These are phyloP conservation scores for Colletes gigas DNA, from an alignment of 1,140 invertebrate species.

Conservation along the genomic window DNA sequence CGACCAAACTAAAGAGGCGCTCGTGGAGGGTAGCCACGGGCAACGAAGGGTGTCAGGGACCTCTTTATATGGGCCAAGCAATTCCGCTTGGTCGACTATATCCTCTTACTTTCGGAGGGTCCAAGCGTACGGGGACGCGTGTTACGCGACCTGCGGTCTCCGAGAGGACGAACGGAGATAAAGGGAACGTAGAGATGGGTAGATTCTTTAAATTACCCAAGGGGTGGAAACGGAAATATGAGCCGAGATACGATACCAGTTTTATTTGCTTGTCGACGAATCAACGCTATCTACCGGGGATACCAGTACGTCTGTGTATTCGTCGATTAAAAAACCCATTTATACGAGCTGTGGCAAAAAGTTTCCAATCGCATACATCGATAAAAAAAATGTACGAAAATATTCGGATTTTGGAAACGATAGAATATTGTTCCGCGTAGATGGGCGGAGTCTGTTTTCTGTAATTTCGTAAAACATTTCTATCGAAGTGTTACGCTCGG, in stretches of 20 bases:
- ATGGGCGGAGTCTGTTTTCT: too few species aligned
- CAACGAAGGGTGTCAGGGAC: constrained; percentile 21
- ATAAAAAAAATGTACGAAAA: too few species aligned
- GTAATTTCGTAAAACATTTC: too few species aligned
- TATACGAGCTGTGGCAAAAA: not conserved
- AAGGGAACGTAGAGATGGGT: not conserved
- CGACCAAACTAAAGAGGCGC: not conserved
- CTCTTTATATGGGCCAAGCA: constrained; percentile 45
- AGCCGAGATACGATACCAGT: not conserved
- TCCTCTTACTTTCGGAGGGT: constrained; percentile 3
- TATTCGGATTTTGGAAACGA: too few species aligned
- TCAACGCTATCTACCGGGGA: not conserved
- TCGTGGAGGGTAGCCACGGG: not conserved
- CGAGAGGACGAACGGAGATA: not conserved
- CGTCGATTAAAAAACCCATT: not conserved
- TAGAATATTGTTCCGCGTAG: too few species aligned
- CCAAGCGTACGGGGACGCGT: constrained; percentile 24
- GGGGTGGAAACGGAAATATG: constrained; percentile 14
- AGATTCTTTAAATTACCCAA: constrained; percentile 19
- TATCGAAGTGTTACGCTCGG: too few species aligned
- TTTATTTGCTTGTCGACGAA: constrained; percentile 44
- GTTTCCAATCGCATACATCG: too few species aligned
- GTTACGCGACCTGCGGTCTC: not conserved
- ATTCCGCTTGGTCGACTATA: constrained; percentile 17
- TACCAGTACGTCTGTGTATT: not conserved